Evolutionary conservation across 2,113 vertebrate genomes (phyloP), one percentile per base, ranked within the genome.

Genomic region (Gasterosteus nipponicus): DNA sequence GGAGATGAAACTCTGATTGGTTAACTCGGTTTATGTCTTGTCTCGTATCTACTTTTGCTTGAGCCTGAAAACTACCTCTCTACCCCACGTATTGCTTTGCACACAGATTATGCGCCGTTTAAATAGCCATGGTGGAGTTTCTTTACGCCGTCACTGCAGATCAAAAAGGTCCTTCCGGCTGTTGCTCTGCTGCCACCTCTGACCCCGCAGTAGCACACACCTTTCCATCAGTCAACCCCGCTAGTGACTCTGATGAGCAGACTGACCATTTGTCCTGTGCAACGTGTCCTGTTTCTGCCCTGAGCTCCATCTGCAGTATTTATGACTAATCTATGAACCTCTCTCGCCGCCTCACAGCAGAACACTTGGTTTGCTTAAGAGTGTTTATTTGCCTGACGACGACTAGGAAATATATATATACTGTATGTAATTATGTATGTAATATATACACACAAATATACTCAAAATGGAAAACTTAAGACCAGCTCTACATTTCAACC

Each of bases 221-320:
- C 10, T 0, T 49, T 29, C 57, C 9, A 41, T 62, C 57, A 31
- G n/a, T 60, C 69, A 72, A 38, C 42, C 51, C 62, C 7, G 9
- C 56, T 57, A 65, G 68, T 16, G 69, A 73, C 66, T 46, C 68
- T 74, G 60, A 78, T 57, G 68, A 78, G 80, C n/a, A 14, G 62
- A 44, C 69, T 38, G 74, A 41, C 47, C 53, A 46, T 74, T 86
- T 65, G 18, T 80, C 69, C 62, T 42, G 53, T 9, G 35, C 64
- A 68, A 31, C 64, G 15, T 7, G 15, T 62, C 46, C 56, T 26
- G 8, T 86, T 70, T 62, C 70, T 41, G 42, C 78, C 61, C 73
- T 0, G 7, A 73, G 75, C 78, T 71, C 59, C 47, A 62, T 26
- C 58, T n/a, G 16, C 77, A 78, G 47, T 54, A 74, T 73, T 72